Percentiles rank a stretch among this genome's conserved stretches.
phyloP scores from a whole-genome alignment of 2,888 invertebrate genomes.

The Caenorhabditis parvicauda region DNA sequence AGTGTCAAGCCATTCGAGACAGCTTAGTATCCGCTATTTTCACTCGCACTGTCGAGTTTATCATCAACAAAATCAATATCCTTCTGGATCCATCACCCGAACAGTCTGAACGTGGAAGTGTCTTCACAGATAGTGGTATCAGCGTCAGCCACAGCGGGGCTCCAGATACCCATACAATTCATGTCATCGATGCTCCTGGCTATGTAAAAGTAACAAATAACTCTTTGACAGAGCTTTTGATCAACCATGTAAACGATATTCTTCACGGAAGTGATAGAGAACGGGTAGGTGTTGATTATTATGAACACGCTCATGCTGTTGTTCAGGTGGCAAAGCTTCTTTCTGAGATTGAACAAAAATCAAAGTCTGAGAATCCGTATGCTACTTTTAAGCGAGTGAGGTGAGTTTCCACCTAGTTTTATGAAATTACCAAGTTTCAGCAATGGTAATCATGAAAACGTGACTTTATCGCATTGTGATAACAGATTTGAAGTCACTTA shows the following conservation, averaged over 20 bases:
- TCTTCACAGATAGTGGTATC: slow-evolving; percentile 29
- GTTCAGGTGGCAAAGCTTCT: slow-evolving; percentile 4
- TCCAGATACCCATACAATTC: slow-evolving; percentile 17
- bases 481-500: slow-evolving; percentile 29
- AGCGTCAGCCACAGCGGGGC: slow-evolving; percentile 21
- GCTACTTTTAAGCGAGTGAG: neutral
- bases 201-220: slow-evolving; percentile 27
- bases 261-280: slow-evolving; percentile 26
- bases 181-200: slow-evolving; percentile 33
- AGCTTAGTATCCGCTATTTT: slow-evolving; percentile 28
- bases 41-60: slow-evolving; percentile 20
- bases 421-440: too few relatives aligned
- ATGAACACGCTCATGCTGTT: too few relatives aligned
- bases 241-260: slow-evolving; percentile 35
- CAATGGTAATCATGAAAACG: too few relatives aligned
- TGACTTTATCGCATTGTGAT: slow-evolving; percentile 15
- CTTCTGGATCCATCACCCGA: slow-evolving; percentile 21
- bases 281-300: too few relatives aligned
- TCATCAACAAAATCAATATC: slow-evolving; percentile 25
- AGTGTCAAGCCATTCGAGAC: slow-evolving; percentile 27
- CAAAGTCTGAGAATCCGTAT: neutral
- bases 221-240: slow-evolving; percentile 28
- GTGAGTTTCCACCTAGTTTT: too few relatives aligned
- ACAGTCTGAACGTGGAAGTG: slow-evolving; percentile 20
- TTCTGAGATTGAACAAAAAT: slow-evolving; percentile 3